Conservation (phyloP, 1,140 invertebrate genomes). For the Bombus haemorrhoidalis region DNA sequence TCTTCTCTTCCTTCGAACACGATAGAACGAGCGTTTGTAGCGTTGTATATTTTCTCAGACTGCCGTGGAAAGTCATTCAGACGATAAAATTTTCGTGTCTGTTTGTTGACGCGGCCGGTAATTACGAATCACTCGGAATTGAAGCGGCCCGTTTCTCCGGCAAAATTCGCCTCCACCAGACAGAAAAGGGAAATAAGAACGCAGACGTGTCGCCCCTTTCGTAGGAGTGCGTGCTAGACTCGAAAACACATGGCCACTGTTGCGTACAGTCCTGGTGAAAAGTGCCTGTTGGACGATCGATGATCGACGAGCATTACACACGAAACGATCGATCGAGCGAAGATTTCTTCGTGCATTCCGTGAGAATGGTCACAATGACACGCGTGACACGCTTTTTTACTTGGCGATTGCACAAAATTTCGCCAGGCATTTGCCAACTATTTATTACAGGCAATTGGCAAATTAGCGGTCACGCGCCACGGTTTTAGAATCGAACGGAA, state of each 20-base stretch:
- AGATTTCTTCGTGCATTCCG: not conserved
- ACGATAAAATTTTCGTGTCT: not conserved
- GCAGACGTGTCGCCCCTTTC: constrained; percentile 38
- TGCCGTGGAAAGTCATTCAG: not conserved
- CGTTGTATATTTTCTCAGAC: constrained; percentile 12
- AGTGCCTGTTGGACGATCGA: too few species aligned
- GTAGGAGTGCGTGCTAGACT: constrained; percentile 44
- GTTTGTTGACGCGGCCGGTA: constrained; percentile 20
- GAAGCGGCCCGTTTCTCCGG: not conserved
- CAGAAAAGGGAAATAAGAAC: constrained; percentile 44
- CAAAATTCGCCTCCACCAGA: constrained; percentile 2
- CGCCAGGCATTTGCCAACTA: constrained; percentile 55
- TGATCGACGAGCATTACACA: not conserved
- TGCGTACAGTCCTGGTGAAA: too few species aligned
- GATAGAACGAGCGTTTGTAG: not conserved
- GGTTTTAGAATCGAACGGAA: constrained; percentile 60
- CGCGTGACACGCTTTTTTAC: constrained; percentile 37
- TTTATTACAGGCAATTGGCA: constrained; percentile 65
- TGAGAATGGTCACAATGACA: not conserved
- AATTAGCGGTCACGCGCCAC: constrained; percentile 57
- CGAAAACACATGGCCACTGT: constrained; percentile 62
- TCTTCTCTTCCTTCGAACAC: not conserved
- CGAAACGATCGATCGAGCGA: not conserved
- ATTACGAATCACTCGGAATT: constrained; percentile 27
- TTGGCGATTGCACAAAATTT: constrained; percentile 57